Base-by-base conservation (phyloP, 2,888 invertebrate genomes). In the Oscheius sp. region DNA sequence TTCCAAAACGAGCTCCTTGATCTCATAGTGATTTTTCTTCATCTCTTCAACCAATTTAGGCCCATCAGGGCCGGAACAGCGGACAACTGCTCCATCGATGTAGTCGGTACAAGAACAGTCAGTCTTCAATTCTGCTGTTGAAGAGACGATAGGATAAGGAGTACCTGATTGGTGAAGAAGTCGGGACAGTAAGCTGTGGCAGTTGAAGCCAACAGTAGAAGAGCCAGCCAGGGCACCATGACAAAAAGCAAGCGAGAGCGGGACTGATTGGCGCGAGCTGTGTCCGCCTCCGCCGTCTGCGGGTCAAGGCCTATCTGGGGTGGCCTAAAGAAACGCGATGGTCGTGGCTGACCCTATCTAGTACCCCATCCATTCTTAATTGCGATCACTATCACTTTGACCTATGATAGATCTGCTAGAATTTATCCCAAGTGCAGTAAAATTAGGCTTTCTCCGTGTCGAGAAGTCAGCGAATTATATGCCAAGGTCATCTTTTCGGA, bases 11-110 rank as follows among this genome's bases (percentile, higher is more conserved):
- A 86, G 76, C 66, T 86, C 86, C 42, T 84, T 71, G 55, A 86
- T 80, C 50, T 84, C 83, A 50, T 80, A 74, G 23, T 82, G 80
- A 48, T 71, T 65, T 34, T 73, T 70, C 75, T 86, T 86, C 20
- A 86, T 74, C 65, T 83, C 76, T 46, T 86, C 87, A 27, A 86
- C 81, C 20, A 86, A 71, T 52, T 75, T 42, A 0, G 86, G 83
- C 12, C 84, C 83, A 6, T 82, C 76, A 23, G 80, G 76, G 12
- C 86, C 86, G 27, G 75, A 77, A 69, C 86, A 86, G 48, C 76
- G 76, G 55, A 86, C 79, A 2, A 87, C 83, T 27, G 86, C 86
- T n/a, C 86, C 86, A 70, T 86, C 86, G 37, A 83, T 70, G 57
- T 85, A 84, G 64, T 80, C 79, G 37, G 74, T 77, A 52, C 86